These are phyloP conservation scores for Gymnocheta viridis DNA, from an alignment of 2,888 invertebrate genomes.

Conservation along the genomic window DNA sequence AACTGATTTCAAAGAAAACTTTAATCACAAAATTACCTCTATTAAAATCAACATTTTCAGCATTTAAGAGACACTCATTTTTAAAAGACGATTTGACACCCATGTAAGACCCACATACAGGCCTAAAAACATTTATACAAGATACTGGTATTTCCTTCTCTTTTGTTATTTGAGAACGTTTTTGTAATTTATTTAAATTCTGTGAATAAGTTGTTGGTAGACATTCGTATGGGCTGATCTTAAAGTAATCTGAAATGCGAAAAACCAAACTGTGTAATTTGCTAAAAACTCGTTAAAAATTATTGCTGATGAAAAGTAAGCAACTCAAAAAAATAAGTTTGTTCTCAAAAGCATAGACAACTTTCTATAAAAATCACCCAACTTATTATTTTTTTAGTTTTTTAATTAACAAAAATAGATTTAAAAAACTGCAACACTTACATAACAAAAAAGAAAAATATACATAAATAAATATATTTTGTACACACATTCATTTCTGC, in stretches of 20 bases:
- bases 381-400: too few species aligned
- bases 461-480: too few species aligned
- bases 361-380: too few species aligned
- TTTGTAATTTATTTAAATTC: conserved; percentile 5
- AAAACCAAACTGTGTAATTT: neutral
- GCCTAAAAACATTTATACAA: conserved; percentile 75
- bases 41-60: conserved; percentile 75
- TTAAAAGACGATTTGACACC: conserved; percentile 78
- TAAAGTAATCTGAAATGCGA: conserved; percentile 34
- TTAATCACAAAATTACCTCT: conserved; percentile 70
- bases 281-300: neutral
- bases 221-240: conserved; percentile 30
- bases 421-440: too few species aligned
- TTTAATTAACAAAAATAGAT: too few species aligned
- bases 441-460: too few species aligned
- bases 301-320: too few species aligned
- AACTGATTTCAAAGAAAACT: neutral
- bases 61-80: conserved; percentile 77
- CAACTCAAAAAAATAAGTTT: too few species aligned
- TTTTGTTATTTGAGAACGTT: neutral
- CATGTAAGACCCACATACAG: conserved; percentile 76
- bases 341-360: too few species aligned
- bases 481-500: too few species aligned
- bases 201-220: neutral
- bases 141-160: conserved; percentile 70